Evolutionary conservation across 2,888 invertebrate species (phyloP), one percentile per base, ranked within the genome.

Genomic region (Arge pagana): DNA sequence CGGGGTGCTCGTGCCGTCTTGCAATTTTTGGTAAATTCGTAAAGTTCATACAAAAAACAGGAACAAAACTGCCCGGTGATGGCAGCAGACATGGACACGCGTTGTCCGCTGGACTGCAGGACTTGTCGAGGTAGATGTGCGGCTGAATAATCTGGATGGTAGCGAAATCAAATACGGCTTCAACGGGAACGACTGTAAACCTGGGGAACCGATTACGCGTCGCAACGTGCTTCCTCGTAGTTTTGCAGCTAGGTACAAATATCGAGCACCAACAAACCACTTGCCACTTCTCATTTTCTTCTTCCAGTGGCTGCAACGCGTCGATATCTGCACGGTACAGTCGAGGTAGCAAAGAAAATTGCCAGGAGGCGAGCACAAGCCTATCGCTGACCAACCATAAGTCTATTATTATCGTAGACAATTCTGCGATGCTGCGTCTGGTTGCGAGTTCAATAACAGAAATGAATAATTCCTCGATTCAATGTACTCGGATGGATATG

Each of bases 401-500:
- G 21, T n/a, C 21, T 42, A 8, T 31, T 31, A 50, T 56, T 54
- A 58, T 54, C 43, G 43, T 45, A 53, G 42, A 51, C 48, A 53
- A 58, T 56, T 59, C 57, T 41, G 53, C 48, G 49, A 50, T 54
- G 15, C 18, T 42, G 16, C n/a, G n/a, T 5, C 15, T 42, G 10
- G 30, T 39, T 55, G 55, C 52, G 51, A 54, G 61, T 61, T 58
- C 56, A 61, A 57, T 53, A 51, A 54, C 58, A 53, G 58, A 42
- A 53, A 51, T 50, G 56, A 57, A 53, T 56, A 53, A 48, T 52
- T 53, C 48, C 48, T 50, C 54, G 56, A 56, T 56, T 56, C 55
- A 52, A 31, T 11, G n/a, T 11, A 21, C 31, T 13, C 11, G 18
- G 6, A 18, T 41, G 16, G 28, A 57, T 48, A 36, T 35, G 51